Percentiles rank a stretch among this genome's conserved stretches.
Evolutionary conservation across 1,140 invertebrate species (phyloP).

Genomic region (Cataglyphis hispanica): DNA sequence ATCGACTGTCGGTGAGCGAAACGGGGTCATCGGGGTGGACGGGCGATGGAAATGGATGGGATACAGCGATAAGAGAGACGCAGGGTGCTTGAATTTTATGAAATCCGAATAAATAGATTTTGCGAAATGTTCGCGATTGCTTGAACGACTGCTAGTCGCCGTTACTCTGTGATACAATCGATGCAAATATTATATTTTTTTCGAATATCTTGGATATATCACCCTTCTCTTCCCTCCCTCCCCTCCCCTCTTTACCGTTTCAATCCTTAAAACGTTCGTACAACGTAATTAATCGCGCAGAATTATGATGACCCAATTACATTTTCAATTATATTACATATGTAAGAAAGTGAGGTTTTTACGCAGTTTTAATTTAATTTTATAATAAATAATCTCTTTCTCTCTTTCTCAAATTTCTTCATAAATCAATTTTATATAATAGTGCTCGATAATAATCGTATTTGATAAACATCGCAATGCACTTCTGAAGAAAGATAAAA

Average conservation of each 20-base stretch:
- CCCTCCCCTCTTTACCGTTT: background rate
- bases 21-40: constrained; percentile 55
- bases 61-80: constrained; percentile 48
- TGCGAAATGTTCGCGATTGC: constrained; percentile 25
- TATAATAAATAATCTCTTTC: background rate
- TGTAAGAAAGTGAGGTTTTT: background rate
- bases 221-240: background rate
- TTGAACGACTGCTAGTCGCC: background rate
- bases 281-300: background rate
- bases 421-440: background rate
- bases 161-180: background rate
- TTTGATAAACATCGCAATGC: background rate
- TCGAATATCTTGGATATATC: background rate
- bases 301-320: background rate
- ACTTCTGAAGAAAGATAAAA: constrained; percentile 7
- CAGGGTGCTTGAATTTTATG: constrained; percentile 30
- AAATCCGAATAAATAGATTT: constrained; percentile 43
- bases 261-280: background rate
- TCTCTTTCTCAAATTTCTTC: background rate
- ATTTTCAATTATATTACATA: background rate
- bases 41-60: constrained; percentile 51
- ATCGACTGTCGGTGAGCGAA: constrained; percentile 63
- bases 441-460: background rate
- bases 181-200: background rate
- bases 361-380: background rate